Evolutionary conservation across 1,140 invertebrate species (phyloP), one percentile per base, ranked within the genome.

Genomic region (Drosophila nikananu): DNA sequence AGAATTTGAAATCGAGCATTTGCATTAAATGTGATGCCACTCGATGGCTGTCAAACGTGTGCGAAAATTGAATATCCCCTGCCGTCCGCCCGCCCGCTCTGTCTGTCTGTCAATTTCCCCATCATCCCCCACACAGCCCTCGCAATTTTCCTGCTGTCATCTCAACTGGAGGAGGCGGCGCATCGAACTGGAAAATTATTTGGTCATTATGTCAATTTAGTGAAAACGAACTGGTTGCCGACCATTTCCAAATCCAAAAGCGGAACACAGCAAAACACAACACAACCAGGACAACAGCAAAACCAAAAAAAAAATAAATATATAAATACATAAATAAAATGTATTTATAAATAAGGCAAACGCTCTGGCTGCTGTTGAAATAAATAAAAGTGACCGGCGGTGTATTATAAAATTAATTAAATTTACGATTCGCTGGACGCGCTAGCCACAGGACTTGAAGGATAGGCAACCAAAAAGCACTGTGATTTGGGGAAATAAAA

Each of bases 161-260:
- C 65, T 63, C 42, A 12, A 46, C 46, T 19, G 30, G 59, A 5
- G 37, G 44, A 44, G 49, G 48, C 65, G 66, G 58, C 60, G 71
- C 86, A 90, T 71, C 75, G 74, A 90, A 84, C 81, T 89, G 86
- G 84, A 89, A 89, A 89, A 89, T 89, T 89, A 81, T 90, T 90
- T 89, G 84, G 84, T 84, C 84, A 89, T 89, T 90, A 89, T 90
- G 86, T 89, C 84, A 90, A 89, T 84, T 89, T 81, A 83, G 86
- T 75, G 77, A 77, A 78, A 64, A 37, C 61, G 64, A 62, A 54
- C 44, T 60, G 65, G 41, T n/a, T 68, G 30, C 46, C 17, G n/a
- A 44, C 55, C 44, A 78, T 62, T 35, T 39, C 51, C 55, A 54
- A 65, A 57, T 60, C 62, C 35, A 44, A 49, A 44, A 63, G 27